Percentiles rank a stretch among this genome's conserved stretches.
phyloP scores from a whole-genome alignment of 37 sponge, comb jelly and placozoan species.

The Bolinopsis microptera region DNA sequence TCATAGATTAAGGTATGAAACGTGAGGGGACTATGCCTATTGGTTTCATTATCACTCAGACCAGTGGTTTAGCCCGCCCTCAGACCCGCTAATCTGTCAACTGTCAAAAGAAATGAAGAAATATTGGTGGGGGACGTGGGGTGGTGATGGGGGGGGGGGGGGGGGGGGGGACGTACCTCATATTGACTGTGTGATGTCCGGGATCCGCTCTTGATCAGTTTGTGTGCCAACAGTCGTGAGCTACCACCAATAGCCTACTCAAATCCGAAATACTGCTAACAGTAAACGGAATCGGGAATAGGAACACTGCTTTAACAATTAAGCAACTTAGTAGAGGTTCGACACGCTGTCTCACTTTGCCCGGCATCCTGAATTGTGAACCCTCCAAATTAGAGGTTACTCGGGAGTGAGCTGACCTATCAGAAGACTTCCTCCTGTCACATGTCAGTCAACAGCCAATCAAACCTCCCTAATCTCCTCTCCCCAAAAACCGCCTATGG shows the following conservation, averaged over 20 bases:
- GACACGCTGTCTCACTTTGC: constrained; percentile 41
- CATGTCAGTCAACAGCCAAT: background rate
- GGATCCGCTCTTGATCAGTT: background rate
- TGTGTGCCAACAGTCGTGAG: background rate
- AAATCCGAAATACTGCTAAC: constrained; percentile 40
- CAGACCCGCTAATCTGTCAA: background rate
- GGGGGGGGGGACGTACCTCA: background rate
- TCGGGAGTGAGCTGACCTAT: background rate
- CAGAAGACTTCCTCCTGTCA: background rate
- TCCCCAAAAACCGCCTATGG: constrained; percentile 52
- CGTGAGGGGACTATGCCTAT: background rate
- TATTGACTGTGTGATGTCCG: background rate
- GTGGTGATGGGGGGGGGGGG: too few relatives aligned
- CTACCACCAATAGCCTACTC: background rate
- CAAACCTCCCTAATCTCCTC: background rate
- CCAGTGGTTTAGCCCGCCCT: background rate
- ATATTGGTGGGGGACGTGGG: too few relatives aligned
- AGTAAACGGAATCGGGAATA: constrained; percentile 56
- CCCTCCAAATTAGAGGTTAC: background rate
- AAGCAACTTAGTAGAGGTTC: constrained; percentile 47
- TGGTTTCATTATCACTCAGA: background rate
- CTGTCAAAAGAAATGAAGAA: background rate
- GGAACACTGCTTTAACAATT: constrained; percentile 42
- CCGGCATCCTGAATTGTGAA: background rate
- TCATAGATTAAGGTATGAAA: background rate